Base-by-base conservation (phyloP, 2,888 invertebrate species). In the Himalopsyche tibetana region DNA sequence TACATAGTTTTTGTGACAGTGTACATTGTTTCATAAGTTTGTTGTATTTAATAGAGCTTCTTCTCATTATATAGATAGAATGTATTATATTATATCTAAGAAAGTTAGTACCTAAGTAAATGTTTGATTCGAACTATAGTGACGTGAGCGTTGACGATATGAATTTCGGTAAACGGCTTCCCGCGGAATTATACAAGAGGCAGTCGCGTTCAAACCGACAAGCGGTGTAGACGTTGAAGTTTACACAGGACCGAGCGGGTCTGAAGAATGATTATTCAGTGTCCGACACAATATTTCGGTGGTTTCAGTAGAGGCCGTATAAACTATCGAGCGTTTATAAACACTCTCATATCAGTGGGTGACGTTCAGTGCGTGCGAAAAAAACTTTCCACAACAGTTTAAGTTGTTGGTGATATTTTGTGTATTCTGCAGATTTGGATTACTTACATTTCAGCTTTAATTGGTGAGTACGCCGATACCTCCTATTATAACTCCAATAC, bases 301-400 rank as follows among this genome's bases (percentile, higher is more conserved):
- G 87, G 85, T 85, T 84, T 82, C 36, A 85, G 87, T 83, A 87
- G 87, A 83, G 82, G 85, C 83, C 87, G 87, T 56, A 85, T 85
- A 84, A 81, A 85, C 84, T 83, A 85, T 87, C 87, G 87, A 83
- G 79, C 82, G 42, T 83, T 84, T 79, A 84, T 86, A 84, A 82
- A 86, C 36, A 87, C 56, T 87, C 45, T 87, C 79, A 85, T 93
- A 92, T 93, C 92, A 93, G 93, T 93, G 93, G 92, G 93, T 93
- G 93, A 93, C 91, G 93, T 93, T 91, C 93, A 93, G 93, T 93
- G 93, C 92, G 93, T 93, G 92, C 92, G 93, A 90, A 93, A 93
- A 93, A 93, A 93, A 93, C 93, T 93, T 93, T 92, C 92, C 92
- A 93, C 93, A 92, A 93, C 93, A 93, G 93, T 93, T 92, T 93